These are phyloP conservation scores for Amblyjoppa fuscipennis DNA, from an alignment of 2,888 invertebrate species.

Conservation along the genomic window DNA sequence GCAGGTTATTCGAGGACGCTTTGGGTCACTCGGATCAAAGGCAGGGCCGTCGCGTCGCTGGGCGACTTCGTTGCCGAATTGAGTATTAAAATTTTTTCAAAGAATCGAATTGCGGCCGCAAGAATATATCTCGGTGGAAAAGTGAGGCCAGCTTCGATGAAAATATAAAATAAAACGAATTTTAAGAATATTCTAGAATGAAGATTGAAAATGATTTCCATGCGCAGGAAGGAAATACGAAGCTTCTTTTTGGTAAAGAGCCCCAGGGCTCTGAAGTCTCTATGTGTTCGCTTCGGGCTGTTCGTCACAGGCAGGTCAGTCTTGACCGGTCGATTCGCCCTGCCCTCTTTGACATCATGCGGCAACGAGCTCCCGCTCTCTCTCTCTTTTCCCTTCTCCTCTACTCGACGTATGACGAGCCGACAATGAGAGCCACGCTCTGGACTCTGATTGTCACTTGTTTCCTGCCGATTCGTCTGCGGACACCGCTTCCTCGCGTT, in stretches of 20 bases:
- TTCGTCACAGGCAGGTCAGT: slow-evolving; percentile 63
- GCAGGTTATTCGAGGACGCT: slow-evolving; percentile 44
- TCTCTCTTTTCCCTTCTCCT: slow-evolving; percentile 55
- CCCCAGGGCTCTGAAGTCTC: slow-evolving; percentile 12
- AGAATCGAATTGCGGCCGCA: neutral
- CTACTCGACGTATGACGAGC: slow-evolving; percentile 75
- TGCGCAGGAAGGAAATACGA: slow-evolving; percentile 36
- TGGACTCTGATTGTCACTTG: slow-evolving; percentile 83
- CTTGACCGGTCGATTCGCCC: slow-evolving; percentile 74
- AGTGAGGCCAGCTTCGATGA: neutral
- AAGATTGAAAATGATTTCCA: slow-evolving; percentile 19
- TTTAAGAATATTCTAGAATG: slow-evolving; percentile 1
- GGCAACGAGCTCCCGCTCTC: slow-evolving; percentile 66
- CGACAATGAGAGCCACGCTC: slow-evolving; percentile 78
- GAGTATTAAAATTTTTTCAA: neutral
- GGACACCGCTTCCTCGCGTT: slow-evolving; percentile 55
- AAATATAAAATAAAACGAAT: slow-evolving; percentile 13
- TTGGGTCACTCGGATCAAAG: slow-evolving; percentile 37
- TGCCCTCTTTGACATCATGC: slow-evolving; percentile 70
- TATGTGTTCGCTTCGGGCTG: slow-evolving; percentile 36
- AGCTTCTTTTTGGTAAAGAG: slow-evolving; percentile 26
- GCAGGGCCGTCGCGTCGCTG: slow-evolving; percentile 19
- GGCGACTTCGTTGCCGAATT: neutral
- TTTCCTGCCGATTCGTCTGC: slow-evolving; percentile 78
- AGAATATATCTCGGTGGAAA: neutral